Evolutionary conservation across 2,888 invertebrate genomes (phyloP).

Genomic region (Peribatodes rhomboidaria): DNA sequence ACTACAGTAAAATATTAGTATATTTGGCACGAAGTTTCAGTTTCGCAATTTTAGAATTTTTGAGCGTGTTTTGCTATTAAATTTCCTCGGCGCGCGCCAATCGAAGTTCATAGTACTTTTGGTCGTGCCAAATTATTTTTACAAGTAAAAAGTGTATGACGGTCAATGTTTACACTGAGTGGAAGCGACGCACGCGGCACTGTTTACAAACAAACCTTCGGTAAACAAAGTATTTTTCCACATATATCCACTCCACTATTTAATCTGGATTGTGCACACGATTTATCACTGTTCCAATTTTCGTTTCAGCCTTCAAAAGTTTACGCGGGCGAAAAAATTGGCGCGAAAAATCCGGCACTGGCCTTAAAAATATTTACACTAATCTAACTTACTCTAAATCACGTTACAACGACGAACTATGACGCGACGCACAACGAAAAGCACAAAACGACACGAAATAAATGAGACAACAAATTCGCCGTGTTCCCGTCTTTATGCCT

Average conservation of each 20-base stretch:
- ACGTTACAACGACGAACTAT: slow-evolving; percentile 82
- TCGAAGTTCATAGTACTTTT: slow-evolving; percentile 40
- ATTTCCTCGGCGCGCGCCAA: slow-evolving; percentile 47
- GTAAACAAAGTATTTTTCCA: slow-evolving; percentile 60
- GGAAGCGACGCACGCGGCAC: slow-evolving; percentile 69
- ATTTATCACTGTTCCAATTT: slow-evolving; percentile 52
- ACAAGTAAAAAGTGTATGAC: slow-evolving; percentile 56
- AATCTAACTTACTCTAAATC: slow-evolving; percentile 61
- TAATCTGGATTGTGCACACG: slow-evolving; percentile 45
- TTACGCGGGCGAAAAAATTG: slow-evolving; percentile 41
- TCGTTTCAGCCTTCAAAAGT: slow-evolving; percentile 47
- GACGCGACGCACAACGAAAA: slow-evolving; percentile 85
- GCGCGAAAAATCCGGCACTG: slow-evolving; percentile 50
- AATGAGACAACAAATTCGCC: slow-evolving; percentile 86
- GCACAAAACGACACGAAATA: slow-evolving; percentile 86
- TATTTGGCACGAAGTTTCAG: slow-evolving; percentile 60
- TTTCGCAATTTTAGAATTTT: slow-evolving; percentile 46
- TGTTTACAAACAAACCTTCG: slow-evolving; percentile 82
- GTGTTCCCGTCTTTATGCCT: slow-evolving; percentile 87
- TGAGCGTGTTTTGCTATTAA: slow-evolving; percentile 56
- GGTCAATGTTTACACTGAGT: slow-evolving; percentile 65
- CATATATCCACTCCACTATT: slow-evolving; percentile 50
- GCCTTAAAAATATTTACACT: slow-evolving; percentile 54
- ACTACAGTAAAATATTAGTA: slow-evolving; percentile 38
- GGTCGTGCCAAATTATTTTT: slow-evolving; percentile 51